Evolutionary conservation across 2,113 vertebrate species (phyloP), one percentile per base, ranked within the genome.

Genomic region (Scalopus aquaticus): DNA sequence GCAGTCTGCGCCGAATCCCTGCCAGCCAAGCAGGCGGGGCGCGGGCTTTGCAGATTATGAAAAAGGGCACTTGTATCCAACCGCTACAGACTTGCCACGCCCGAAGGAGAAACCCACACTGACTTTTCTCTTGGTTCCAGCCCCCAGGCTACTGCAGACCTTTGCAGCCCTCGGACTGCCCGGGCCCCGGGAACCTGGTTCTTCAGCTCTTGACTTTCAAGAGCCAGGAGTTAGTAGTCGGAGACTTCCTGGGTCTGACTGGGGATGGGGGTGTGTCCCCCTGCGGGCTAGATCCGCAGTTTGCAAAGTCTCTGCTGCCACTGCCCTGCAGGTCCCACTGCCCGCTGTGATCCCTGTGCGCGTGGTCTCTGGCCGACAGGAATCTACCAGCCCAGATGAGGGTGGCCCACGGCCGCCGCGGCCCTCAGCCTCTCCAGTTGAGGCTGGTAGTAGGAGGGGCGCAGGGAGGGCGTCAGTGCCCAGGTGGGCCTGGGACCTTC

Each of bases 381-480:
- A 19, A 88, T 73, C 51, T 15, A 32, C 60, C 20, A 37, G 64
- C 13, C 16, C 85, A 51, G 76, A 22, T 1, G 72, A 58, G 49
- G 42, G 19, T 42, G 30, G 65, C 49, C 54, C 2, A 2, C 6
- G 4, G 46, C 58, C 65, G 20, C 24, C 0, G 46, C 51, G 2
- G 20, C 32, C 20, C 70, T 39, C 24, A 54, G 65, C 26, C 32
- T 51, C 65, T 42, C 44, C 4, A 3, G 12, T 26, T 26, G 85
- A 78, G 62, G 42, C 51, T 56, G 2, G 87, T 30, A 39, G 12
- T 19, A 54, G 17, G 51, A 19, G 51, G 17, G 51, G 17, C 51
- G 0, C n/a, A n/a, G 6, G 26, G 32, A 60, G 15, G 22, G 1
- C 2, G 0, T 0, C 56, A 64, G 37, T 4, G 49, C 3, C 17